phyloP scores from a whole-genome alignment of 2,888 invertebrate genomes.

The Apodemia zela region DNA sequence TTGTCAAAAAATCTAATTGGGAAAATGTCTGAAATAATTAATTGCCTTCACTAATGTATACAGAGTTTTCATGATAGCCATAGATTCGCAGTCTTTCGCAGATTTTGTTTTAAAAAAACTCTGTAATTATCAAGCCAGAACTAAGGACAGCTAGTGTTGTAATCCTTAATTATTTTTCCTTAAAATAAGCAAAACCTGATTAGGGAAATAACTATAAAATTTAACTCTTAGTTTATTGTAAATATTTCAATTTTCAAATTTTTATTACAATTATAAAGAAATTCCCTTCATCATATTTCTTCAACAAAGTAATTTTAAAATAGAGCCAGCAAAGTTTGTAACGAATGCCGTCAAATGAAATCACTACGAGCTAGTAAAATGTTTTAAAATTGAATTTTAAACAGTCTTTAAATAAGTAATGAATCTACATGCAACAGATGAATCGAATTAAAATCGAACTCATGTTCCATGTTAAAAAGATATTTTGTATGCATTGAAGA shows the following conservation, averaged over 20 bases:
- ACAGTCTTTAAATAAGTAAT: background rate
- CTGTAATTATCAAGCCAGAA: too few species aligned
- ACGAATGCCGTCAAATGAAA: background rate
- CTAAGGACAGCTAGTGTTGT: too few species aligned
- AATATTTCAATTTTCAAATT: background rate
- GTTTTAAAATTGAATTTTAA: background rate
- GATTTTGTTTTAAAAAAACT: too few species aligned
- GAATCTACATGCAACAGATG: slow-evolving; percentile 10
- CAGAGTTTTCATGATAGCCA: too few species aligned
- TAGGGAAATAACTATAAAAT: too few species aligned
- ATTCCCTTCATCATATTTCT: background rate
- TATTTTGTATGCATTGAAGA: background rate
- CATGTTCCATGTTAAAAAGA: background rate
- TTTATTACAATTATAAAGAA: background rate
- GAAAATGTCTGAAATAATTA: too few species aligned
- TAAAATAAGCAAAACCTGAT: too few species aligned
- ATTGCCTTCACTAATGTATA: too few species aligned
- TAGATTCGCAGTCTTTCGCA: too few species aligned
- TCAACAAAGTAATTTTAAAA: background rate
- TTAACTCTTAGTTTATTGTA: too few species aligned
- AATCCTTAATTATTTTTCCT: too few species aligned
- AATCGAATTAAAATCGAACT: slow-evolving; percentile 4
- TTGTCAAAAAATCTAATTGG: too few species aligned
- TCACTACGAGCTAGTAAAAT: background rate
- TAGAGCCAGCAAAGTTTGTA: background rate